A percentile compares a stretch with the other conserved stretches of the same genome.
These are phyloP conservation scores for Antechinus flavipes DNA, from an alignment of 2,113 vertebrate species.

Conservation along the genomic window DNA sequence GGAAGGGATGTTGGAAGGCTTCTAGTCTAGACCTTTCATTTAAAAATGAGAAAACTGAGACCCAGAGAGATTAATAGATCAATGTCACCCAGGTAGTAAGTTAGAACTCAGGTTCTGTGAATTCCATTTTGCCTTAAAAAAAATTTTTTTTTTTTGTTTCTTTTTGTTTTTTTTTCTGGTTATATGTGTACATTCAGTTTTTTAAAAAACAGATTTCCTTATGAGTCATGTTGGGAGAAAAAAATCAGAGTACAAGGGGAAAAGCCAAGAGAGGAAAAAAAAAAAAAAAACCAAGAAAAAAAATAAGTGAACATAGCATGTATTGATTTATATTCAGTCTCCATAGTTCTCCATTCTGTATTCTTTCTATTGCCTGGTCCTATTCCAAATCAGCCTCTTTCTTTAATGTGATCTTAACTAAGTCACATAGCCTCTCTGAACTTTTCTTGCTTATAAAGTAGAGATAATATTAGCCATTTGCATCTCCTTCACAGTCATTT, in stretches of 20 bases:
- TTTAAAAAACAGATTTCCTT: no score
- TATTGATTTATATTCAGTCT: no score
- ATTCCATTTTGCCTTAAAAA: neutral
- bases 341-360: neutral
- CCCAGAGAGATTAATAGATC: neutral
- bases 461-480: neutral
- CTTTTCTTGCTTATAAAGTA: slow-evolving; percentile 37
- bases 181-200: no score
- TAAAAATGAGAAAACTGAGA: neutral
- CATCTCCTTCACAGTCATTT: slow-evolving; percentile 34
- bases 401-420: neutral
- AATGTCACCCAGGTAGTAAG: neutral
- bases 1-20: neutral
- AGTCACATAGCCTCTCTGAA: slow-evolving; percentile 5
- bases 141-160: no score
- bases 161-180: no score
- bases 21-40: neutral
- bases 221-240: no score
- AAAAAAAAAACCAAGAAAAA: no score
- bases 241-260: no score
- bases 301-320: no score
- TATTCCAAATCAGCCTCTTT: neutral
- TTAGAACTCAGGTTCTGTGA: neutral
- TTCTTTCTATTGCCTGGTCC: neutral
- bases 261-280: no score